Percentiles rank a stretch among this genome's conserved stretches.
These are phyloP conservation scores for Laspeyria flexula DNA, from an alignment of 2,888 invertebrate genomes.

Conservation along the genomic window DNA sequence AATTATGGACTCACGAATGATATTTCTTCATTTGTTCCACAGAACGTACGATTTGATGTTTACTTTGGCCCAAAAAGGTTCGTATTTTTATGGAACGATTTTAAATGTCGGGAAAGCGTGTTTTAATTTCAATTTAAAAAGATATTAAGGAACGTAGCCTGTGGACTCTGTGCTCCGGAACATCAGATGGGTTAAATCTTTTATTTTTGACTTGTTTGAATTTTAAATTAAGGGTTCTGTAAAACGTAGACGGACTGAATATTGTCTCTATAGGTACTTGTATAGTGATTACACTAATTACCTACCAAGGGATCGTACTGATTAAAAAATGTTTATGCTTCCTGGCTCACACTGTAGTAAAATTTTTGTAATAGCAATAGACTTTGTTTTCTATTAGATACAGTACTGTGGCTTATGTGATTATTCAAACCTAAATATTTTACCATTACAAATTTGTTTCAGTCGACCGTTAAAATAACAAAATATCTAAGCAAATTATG, in stretches of 20 bases:
- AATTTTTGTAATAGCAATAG: too few species aligned
- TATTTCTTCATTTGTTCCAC: slow-evolving; percentile 61
- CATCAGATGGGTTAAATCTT: slow-evolving; percentile 12
- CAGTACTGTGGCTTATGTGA: too few species aligned
- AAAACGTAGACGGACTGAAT: neutral
- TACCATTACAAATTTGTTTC: too few species aligned
- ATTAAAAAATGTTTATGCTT: too few species aligned
- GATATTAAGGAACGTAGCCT: slow-evolving; percentile 21
- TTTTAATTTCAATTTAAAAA: slow-evolving; percentile 39
- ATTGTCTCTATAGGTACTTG: too few species aligned
- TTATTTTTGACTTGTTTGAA: slow-evolving; percentile 9
- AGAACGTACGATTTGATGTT: slow-evolving; percentile 34
- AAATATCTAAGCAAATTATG: neutral
- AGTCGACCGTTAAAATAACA: neutral
- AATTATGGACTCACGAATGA: slow-evolving; percentile 69
- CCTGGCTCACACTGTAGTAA: too few species aligned
- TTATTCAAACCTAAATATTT: too few species aligned
- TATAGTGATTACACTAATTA: too few species aligned
- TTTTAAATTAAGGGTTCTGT: neutral
- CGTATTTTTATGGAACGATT: slow-evolving; percentile 26
- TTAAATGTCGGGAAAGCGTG: slow-evolving; percentile 12
- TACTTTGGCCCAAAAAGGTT: slow-evolving; percentile 25
- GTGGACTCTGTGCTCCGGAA: neutral
- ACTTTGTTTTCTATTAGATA: too few species aligned
- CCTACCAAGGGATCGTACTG: too few species aligned